These are phyloP conservation scores for Euzetes globulus DNA, from an alignment of 2,888 invertebrate species.

Conservation along the genomic window DNA sequence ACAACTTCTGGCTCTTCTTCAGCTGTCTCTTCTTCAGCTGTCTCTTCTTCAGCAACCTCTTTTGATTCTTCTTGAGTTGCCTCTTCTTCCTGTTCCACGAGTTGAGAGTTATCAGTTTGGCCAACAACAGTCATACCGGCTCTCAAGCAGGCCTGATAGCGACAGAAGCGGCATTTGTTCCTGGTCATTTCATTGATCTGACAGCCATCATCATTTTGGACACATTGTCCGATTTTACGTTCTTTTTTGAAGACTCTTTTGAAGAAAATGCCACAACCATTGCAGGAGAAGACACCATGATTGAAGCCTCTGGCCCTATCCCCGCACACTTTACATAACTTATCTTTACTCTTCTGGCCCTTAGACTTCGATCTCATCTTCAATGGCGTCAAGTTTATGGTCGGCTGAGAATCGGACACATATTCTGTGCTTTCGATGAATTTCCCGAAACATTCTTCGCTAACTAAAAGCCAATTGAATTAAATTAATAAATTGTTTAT, in stretches of 20 bases:
- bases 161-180: not conserved
- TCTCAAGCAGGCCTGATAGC: not conserved
- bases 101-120: not conserved
- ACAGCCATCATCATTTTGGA: not conserved
- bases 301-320: not conserved
- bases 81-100: not conserved
- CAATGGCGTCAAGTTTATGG: not conserved
- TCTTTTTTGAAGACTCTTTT: not conserved
- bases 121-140: not conserved
- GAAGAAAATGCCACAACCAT: not conserved
- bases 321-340: not conserved
- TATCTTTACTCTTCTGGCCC: too few relatives aligned
- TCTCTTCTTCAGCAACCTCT: not conserved
- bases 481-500: too few relatives aligned
- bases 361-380: not conserved
- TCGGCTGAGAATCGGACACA: not conserved
- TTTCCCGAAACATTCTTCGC: not conserved
- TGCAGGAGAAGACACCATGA: not conserved
- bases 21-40: not conserved
- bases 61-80: not conserved
- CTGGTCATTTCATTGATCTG: not conserved
- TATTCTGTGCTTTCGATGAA: not conserved
- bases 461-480: too few relatives aligned
- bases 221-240: not conserved
- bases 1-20: not conserved